phyloP scores from a whole-genome alignment of 2,888 invertebrate species.

The Sylvicola fuscatus region DNA sequence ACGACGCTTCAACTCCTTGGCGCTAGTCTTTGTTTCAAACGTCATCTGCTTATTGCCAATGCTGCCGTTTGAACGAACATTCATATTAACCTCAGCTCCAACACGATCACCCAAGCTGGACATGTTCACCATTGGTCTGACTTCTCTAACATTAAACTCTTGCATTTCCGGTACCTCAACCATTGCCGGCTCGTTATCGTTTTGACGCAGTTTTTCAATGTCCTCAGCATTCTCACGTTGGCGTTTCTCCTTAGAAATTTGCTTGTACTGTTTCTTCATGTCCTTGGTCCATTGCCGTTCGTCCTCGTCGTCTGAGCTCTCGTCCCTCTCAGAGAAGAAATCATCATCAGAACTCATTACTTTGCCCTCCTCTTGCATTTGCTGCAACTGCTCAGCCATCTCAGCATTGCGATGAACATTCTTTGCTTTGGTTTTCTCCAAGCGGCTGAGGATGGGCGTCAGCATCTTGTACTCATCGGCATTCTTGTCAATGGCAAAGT shows the following conservation, averaged over 20 bases:
- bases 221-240: conserved; percentile 18
- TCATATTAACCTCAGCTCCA: conserved; percentile 9
- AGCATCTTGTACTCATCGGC: conserved; percentile 72
- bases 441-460: conserved; percentile 70
- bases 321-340: conserved; percentile 21
- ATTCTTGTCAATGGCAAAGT: conserved; percentile 75
- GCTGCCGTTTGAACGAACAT: conserved; percentile 30
- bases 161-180: conserved; percentile 38
- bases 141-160: conserved; percentile 34
- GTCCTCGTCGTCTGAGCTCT: conserved; percentile 53
- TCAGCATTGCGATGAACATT: conserved; percentile 8
- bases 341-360: conserved; percentile 20
- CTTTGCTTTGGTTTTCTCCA: conserved; percentile 42
- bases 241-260: conserved; percentile 20
- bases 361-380: conserved; percentile 17
- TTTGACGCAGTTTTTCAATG: conserved; percentile 14
- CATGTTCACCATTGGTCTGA: conserved; percentile 29
- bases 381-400: conserved; percentile 28
- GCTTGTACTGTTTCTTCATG: conserved; percentile 45
- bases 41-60: conserved; percentile 63
- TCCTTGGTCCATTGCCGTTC: conserved; percentile 62
- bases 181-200: conserved; percentile 28
- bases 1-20: conserved; percentile 30
- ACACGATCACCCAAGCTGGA: conserved; percentile 54
- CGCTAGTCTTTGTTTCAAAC: conserved; percentile 40